phyloP scores from a whole-genome alignment of 92 coral and sea anemone species.

The Siderastrea radians region DNA sequence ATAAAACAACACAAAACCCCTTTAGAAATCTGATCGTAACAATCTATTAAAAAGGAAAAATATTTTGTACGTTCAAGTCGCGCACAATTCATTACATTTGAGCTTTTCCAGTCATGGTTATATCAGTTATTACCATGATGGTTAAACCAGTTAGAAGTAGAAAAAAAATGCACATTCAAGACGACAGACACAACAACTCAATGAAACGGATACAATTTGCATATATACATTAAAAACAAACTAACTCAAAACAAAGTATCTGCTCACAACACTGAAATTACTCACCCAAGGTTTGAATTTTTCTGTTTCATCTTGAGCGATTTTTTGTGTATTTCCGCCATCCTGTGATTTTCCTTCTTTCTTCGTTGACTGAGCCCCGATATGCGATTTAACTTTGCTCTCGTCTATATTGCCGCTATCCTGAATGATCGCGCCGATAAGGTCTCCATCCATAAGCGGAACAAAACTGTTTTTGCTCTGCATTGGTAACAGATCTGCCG shows the following conservation, averaged over 20 bases:
- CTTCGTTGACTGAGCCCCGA: not conserved
- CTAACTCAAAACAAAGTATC: not conserved
- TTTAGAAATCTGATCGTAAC: not conserved
- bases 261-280: not conserved
- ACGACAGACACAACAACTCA: not conserved
- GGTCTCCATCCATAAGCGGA: constrained; percentile 60
- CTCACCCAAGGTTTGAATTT: constrained; percentile 21
- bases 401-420: constrained; percentile 34
- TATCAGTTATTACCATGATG: no score
- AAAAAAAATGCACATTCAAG: not conserved
- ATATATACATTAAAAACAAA: not conserved
- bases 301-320: not conserved
- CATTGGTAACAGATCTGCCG: constrained; percentile 46
- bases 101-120: no score
- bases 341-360: not conserved
- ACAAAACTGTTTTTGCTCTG: constrained; percentile 10
- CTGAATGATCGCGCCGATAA: constrained; percentile 65
- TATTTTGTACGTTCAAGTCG: no score
- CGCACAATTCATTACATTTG: no score
- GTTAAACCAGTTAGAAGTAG: no score
- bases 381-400: not conserved
- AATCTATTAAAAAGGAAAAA: not conserved
- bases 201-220: constrained; percentile 14
- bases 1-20: not conserved
- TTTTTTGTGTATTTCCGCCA: not conserved